Evolutionary conservation across 1,140 invertebrate genomes (phyloP), one percentile per base, ranked within the genome.

Genomic region (Alviniconcha marisindica): DNA sequence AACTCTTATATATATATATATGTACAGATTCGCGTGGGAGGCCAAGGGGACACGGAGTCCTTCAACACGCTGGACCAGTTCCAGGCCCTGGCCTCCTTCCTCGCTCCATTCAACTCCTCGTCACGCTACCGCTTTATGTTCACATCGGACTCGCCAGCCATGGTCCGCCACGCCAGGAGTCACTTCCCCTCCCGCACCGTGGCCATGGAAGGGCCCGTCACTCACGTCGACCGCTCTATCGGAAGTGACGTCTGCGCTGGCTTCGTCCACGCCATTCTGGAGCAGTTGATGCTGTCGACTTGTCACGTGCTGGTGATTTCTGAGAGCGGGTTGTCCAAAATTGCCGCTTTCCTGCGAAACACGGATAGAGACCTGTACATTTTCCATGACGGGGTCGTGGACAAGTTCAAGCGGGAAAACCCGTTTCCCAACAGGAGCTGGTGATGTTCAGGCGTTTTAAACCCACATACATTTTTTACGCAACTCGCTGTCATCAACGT

Each of bases 301-400:
- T 86, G 85, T 77, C 73, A 86, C 73, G 79, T 81, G 60, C 63
- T 86, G 40, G 74, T 86, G 28, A 77, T 83, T 21, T 83, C 77
- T 21, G 54, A 83, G 10, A 86, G 85, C 51, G 71, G 60, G 0
- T 14, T 76, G 42, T 40, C 31, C 10, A 76, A 76, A n/a, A 51
- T 76, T 10, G 73, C 73, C 24, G 40, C 73, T 0, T 76, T 76
- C 28, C 7, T 76, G 24, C 40, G 73, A 3, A 51, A 51, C 44
- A 48, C 42, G 10, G 73, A 76, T n/a, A 10, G 2, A 5, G 24
- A 76, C 18, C 44, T 76, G 7, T 76, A 31, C 28, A 38, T 76
- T 15, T 76, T 51, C 21, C 73, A 76, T 31, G 28, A 76, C n/a
- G 73, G 73, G 28, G 3, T 51, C 10, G 73, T 76, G 73, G 44